phyloP scores from a whole-genome alignment of 2,113 vertebrate species.

The Indri indri region DNA sequence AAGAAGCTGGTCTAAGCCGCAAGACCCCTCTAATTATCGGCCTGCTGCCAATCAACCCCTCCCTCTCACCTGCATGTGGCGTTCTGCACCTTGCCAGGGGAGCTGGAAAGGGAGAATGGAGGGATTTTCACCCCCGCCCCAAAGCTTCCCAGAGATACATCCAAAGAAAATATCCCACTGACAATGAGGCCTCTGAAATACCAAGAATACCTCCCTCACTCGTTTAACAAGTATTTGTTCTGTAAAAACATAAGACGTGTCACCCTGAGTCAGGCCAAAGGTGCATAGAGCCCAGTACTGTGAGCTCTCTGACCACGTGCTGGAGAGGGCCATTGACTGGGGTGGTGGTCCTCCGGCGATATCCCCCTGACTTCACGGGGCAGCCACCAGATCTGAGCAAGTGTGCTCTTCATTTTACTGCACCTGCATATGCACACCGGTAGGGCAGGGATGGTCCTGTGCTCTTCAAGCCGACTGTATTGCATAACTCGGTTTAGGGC shows the following conservation, averaged over 20 bases:
- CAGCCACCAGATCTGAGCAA: not conserved
- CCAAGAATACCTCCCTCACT: not conserved
- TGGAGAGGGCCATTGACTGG: not conserved
- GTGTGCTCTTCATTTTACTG: not conserved
- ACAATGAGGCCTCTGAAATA: not conserved
- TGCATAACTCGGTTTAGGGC: not conserved
- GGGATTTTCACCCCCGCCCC: not conserved
- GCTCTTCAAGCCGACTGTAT: not conserved
- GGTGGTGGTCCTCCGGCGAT: not conserved
- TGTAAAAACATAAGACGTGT: not conserved
- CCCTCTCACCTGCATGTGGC: not conserved
- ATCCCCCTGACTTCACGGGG: not conserved
- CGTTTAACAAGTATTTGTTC: not conserved
- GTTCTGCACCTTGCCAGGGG: not conserved
- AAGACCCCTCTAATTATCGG: not conserved
- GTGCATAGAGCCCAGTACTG: rapidly evolving
- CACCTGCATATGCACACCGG: not conserved
- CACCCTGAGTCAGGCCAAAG: not conserved
- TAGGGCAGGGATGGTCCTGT: not conserved
- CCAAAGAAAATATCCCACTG: conserved; percentile 1
- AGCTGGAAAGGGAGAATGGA: not conserved
- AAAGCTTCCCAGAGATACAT: not conserved
- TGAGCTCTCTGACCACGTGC: not conserved
- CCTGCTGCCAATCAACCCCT: not conserved
- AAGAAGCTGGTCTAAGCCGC: not conserved